Evolutionary conservation across 2,797 vertebrate species (phyloP), one percentile per base, ranked within the genome.

Genomic region (Clarias laeviceps): DNA sequence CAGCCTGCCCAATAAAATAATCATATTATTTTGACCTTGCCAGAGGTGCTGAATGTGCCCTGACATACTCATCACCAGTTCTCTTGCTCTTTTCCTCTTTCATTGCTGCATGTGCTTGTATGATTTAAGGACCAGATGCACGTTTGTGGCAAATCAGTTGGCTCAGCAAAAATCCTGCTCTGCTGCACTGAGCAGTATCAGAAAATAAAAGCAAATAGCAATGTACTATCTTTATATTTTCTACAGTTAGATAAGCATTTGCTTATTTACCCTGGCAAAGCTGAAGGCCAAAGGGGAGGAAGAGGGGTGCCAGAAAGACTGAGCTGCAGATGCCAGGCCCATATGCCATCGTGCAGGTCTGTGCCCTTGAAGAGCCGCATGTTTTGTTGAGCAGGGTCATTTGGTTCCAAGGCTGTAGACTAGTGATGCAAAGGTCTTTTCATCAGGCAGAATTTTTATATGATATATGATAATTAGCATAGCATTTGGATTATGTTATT

Each of bases 11-110:
- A 80, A 88, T 88, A 86, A 87, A 89, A 88, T 88, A 85, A 87
- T 90, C 84, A 86, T 90, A 87, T 89, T 85, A 79, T 84, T 69
- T 78, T 86, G 89, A 90, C 89, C 89, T 90, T 90, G 88, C 89
- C 87, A 82, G 87, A 82, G 88, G 89, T 89, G 87, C 68, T n/a
- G 82, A 82, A 78, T 76, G 82, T 80, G 79, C 86, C 82, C 37
- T 84, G 87, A 89, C 84, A 91, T 82, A 87, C 87, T 76, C 56
- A 66, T 88, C 61, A 56, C 37, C 73, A 70, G 66, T 81, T 82
- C 78, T 64, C 84, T 87, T 64, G 56, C 70, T 83, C 65, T 84
- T 24, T 80, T 59, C 84, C 77, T 56, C 24, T 85, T 87, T 88
- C 70, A 66, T 50, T 84, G 56, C 54, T 73, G 70, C 78, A 80